Evolutionary conservation across 1,140 invertebrate genomes (phyloP), one percentile per base, ranked within the genome.

Genomic region (Panulirus ornatus): DNA sequence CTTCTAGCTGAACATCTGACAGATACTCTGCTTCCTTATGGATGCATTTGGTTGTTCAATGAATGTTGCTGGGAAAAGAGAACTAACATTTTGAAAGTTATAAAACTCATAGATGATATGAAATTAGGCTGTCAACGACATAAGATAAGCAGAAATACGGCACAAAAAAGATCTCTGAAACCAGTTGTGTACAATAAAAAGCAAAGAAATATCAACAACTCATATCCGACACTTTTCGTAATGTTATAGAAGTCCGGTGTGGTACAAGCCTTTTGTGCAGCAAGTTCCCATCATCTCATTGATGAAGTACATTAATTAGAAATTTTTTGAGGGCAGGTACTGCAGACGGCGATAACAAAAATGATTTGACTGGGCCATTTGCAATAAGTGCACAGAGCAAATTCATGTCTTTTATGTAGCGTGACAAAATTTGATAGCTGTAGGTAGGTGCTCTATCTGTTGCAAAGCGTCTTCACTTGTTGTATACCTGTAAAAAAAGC

Each of bases 181-280:
- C n/a, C n/a, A n/a, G n/a, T n/a, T n/a, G n/a, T n/a, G n/a, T n/a
- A n/a, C n/a, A n/a, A n/a, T n/a, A n/a, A n/a, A n/a, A n/a, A n/a
- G n/a, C n/a, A n/a, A n/a, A n/a, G n/a, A n/a, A n/a, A n/a, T n/a
- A n/a, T n/a, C n/a, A n/a, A n/a, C n/a, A n/a, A n/a, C n/a, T n/a
- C n/a, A n/a, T n/a, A n/a, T n/a, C n/a, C n/a, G n/a, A n/a, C n/a
- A n/a, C n/a, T n/a, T n/a, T n/a, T n/a, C n/a, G n/a, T n/a, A n/a
- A 99, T 99, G 93, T 99, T 99, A 93, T 99, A 99, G 94, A 99
- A 99, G 95, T 99, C 99, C 99, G 94, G 94, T 99, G 99, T 0
- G 98, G 98, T 70, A 99, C 98, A n/a, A 40, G 97, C 97, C 94
- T 99, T 99, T 94, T 99, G 99, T 87, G 98, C 98, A 44, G 98